Evolutionary conservation across 2,888 invertebrate species (phyloP), one percentile per base, ranked within the genome.

Genomic region (Epirrhoe tristata): DNA sequence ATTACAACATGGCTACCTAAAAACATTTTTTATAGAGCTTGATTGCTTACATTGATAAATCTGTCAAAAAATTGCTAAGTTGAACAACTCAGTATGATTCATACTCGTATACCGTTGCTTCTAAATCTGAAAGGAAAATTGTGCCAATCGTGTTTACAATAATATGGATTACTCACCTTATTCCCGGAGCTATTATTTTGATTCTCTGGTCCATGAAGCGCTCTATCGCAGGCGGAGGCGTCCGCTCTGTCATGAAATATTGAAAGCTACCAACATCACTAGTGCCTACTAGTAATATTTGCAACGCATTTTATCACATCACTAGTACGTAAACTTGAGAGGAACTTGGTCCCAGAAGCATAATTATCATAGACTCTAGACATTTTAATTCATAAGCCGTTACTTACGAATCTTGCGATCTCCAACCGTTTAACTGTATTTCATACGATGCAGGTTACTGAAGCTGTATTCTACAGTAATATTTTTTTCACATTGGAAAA

Each of bases 321-420:
- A 52, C 61, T 63, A 39, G 32, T 39, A 53, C 36, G 36, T 57
- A 46, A 48, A 51, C 43, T 78, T 81, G 82, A 84, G 84, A 85
- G 87, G n/a, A n/a, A n/a, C n/a, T n/a, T 89, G 88, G 88, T 88
- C 87, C 81, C 75, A 85, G 90, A 90, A 89, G 79, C 86, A 85
- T 87, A 88, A n/a, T n/a, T 88, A 86, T 80, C 32, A 34, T 43
- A 46, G 58, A 58, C 50, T 36, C 58, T 74, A 74, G 76, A 81
- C 84, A 76, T 77, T 89, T 76, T 87, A 88, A 89, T 89, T 85
- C 86, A 86, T 83, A 88, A 82, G 77, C 89, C 79, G 76, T 82
- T 82, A 79, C n/a, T n/a, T n/a, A n/a, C n/a, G n/a, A n/a, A n/a
- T n/a, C 83, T 79, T 79, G 78, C 75, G 72, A 69, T 75, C 65